phyloP scores from a whole-genome alignment of 2,113 vertebrate genomes.

The Triplophysa rosa region DNA sequence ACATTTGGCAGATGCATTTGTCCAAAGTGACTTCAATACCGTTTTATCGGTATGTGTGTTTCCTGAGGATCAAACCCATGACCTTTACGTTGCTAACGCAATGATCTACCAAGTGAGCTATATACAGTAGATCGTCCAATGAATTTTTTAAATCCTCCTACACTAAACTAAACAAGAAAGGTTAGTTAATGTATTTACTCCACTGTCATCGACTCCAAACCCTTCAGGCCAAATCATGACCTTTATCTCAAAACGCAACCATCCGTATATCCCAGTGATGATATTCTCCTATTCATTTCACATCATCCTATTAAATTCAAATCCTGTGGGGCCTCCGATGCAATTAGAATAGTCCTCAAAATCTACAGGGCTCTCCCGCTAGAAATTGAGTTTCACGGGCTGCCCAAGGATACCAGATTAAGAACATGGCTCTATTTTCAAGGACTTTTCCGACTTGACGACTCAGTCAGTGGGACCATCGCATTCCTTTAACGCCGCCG shows the following conservation, averaged over 20 bases:
- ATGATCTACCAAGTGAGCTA: too few species aligned
- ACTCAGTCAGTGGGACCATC: background rate
- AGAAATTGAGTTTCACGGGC: background rate
- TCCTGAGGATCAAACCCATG: too few species aligned
- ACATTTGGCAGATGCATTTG: too few species aligned
- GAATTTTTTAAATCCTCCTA: too few species aligned
- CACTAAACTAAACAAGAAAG: too few species aligned
- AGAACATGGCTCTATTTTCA: conserved; percentile 3
- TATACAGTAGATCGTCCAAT: too few species aligned
- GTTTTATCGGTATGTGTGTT: too few species aligned
- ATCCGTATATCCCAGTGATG: conserved; percentile 58
- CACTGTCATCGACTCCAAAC: background rate
- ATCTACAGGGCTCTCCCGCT: conserved; percentile 36
- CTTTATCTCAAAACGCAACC: background rate
- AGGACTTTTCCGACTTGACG: background rate
- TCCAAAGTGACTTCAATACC: too few species aligned
- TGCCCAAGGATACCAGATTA: background rate
- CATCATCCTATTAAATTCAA: conserved; percentile 64
- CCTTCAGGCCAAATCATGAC: conserved; percentile 1
- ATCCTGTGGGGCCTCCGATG: conserved; percentile 57
- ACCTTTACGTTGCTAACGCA: too few species aligned
- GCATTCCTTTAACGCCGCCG: background rate
- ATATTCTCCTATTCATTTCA: conserved; percentile 61
- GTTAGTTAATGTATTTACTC: background rate
- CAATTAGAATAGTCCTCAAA: conserved; percentile 67